Evolutionary conservation across 2,113 vertebrate species (phyloP).

Genomic region (human): DNA sequence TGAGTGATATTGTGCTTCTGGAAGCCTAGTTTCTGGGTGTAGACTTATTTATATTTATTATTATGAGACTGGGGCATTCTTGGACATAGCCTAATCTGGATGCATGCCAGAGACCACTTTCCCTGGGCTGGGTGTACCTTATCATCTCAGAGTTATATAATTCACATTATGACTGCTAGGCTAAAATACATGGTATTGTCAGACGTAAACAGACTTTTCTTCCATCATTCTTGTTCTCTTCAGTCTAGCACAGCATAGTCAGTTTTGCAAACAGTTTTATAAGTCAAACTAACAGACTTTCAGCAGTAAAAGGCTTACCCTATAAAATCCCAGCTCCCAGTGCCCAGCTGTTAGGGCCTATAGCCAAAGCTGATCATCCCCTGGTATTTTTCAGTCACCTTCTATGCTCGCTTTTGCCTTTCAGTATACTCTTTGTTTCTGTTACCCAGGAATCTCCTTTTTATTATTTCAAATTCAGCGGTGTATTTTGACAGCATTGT

Average conservation of each 20-base stretch:
- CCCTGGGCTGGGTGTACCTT: neutral
- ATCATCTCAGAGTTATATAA: neutral
- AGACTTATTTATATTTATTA: neutral
- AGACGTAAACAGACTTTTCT: neutral
- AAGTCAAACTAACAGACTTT: neutral
- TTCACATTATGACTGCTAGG: neutral
- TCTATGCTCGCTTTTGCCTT: neutral
- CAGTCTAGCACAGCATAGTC: neutral
- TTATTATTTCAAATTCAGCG: neutral
- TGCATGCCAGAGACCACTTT: neutral
- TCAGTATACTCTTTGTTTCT: slow-evolving; percentile 30
- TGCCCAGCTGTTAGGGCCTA: neutral
- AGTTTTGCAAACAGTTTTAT: slow-evolving; percentile 20
- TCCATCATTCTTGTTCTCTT: neutral
- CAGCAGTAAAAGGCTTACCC: neutral
- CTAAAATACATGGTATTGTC: neutral
- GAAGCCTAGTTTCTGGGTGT: slow-evolving; percentile 7
- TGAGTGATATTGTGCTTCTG: neutral
- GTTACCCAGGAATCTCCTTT: neutral
- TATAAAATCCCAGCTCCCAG: neutral
- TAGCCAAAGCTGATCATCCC: neutral
- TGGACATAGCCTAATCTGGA: neutral
- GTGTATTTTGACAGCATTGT: neutral
- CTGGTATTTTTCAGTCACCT: neutral
- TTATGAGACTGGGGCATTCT: neutral